Evolutionary conservation across 1,140 invertebrate species (phyloP), one percentile per base, ranked within the genome.

Genomic region (Galleria mellonella): DNA sequence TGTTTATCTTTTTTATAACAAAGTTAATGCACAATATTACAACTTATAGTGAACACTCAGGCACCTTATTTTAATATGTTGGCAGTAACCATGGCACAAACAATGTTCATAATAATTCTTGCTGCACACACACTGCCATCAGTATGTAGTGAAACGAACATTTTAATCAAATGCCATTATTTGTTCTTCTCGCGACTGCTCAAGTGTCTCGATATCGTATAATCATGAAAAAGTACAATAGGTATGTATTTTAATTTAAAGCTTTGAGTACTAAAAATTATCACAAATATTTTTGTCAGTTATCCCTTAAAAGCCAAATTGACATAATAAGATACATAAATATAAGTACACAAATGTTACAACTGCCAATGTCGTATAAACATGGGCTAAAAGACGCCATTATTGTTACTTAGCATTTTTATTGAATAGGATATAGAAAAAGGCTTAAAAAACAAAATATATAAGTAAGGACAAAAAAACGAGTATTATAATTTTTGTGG

Each of bases 41-140:
- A 49, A 64, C 53, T 59, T 64, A 62, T 54, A 64, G 61, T 83
- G 78, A 81, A 83, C 79, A 83, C 76, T 72, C 69, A 77, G 74
- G 76, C 76, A 72, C 73, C 74, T 81, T 77, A 77, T 50, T 55
- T 72, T 58, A 58, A 61, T 65, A 55, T 70, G 65, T 77, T 78
- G 72, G 72, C 73, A 70, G 71, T 66, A 58, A 57, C 61, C 57
- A 83, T 83, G 76, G 76, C 79, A 83, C 76, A 55, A 50, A 59
- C 37, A 48, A 38, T 41, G 38, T 55, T 59, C 31, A 59, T 30
- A 42, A 54, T 32, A 48, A 47, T 55, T 55, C 48, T 55, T 11
- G 46, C 46, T 53, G 47, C 43, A 52, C 43, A 64, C n/a, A 37
- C 50, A 32, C 59, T 62, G 47, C 54, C 50, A 32, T 51, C 35